These are phyloP conservation scores for Paramisgurnus dabryanus DNA, from an alignment of 2,113 vertebrate genomes.

Conservation along the genomic window DNA sequence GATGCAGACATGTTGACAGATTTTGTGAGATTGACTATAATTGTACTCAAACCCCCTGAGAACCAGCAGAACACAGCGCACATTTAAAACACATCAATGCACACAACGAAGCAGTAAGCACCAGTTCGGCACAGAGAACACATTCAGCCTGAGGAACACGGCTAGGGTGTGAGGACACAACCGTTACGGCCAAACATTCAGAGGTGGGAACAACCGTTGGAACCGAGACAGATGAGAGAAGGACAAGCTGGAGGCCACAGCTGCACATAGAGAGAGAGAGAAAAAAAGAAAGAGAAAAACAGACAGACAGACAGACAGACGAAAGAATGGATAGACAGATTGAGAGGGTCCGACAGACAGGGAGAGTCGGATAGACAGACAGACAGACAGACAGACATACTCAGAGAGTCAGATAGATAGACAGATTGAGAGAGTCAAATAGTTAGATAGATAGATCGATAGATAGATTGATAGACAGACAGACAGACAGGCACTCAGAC, in stretches of 20 bases:
- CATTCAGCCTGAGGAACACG: slow-evolving; percentile 40
- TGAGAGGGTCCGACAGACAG: background rate
- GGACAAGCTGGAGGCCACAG: slow-evolving; percentile 27
- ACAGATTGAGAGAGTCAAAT: too few species aligned
- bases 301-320: too few species aligned
- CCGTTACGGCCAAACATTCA: slow-evolving; percentile 22
- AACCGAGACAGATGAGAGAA: slow-evolving; percentile 22
- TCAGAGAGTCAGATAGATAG: background rate
- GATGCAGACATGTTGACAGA: too few species aligned
- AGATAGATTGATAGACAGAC: background rate
- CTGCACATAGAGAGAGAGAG: slow-evolving; percentile 6
- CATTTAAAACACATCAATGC: slow-evolving; percentile 27
- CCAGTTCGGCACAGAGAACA: slow-evolving; percentile 33
- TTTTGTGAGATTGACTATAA: background rate
- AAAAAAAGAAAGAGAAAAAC: background rate
- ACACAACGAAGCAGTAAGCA: slow-evolving; percentile 27
- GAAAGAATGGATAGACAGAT: background rate
- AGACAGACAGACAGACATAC: too few species aligned
- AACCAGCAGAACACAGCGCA: slow-evolving; percentile 11
- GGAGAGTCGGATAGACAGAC: too few species aligned
- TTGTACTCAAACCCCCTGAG: slow-evolving; percentile 1
- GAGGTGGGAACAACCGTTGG: slow-evolving; percentile 43
- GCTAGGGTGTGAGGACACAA: slow-evolving; percentile 19
- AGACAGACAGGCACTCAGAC: too few species aligned
- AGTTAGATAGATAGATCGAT: too few species aligned